Base-by-base conservation (phyloP, 2,888 invertebrate genomes). In the Cryptosula pallasiana region DNA sequence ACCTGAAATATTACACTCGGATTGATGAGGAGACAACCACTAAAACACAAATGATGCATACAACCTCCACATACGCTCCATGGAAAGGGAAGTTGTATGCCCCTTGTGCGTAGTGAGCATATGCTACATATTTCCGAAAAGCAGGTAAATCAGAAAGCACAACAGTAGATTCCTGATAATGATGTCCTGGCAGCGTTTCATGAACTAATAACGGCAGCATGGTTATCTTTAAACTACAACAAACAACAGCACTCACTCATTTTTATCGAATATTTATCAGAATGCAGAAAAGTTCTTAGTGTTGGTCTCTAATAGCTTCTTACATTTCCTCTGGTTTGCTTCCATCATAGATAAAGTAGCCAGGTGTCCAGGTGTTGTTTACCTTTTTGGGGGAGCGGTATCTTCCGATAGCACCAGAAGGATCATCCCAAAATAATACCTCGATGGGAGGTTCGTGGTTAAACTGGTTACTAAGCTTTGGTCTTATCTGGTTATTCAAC, bases 171-270 rank as follows among this genome's bases (percentile, higher is more conserved):
- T 73, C 75, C 73, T 80, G 79, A 9, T 79, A 72, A 72, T 81
- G 81, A 71, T 80, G 80, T 13, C 81, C 81, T 3, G 81, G 81
- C 34, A 77, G 55, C 13, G 77, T 75, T 74, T 80, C 78, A 73
- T 81, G 81, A 0, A 79, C 73, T 27, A 77, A 72, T 20, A 81
- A 71, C n/a, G 79, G 74, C n/a, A 74, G 74, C 75, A 80, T 77
- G 58, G 79, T 78, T 72, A 79, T 79, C 36, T 74, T 78, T 20
- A 78, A 76, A n/a, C 79, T 76, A 55, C 35, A 70, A 54, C 57
- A n/a, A n/a, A n/a, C n/a, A n/a, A n/a, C n/a, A n/a, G n/a, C n/a
- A n/a, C n/a, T n/a, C n/a, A n/a, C n/a, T n/a, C n/a, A n/a, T n/a
- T n/a, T n/a, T n/a, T n/a, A n/a, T n/a, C n/a, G n/a, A n/a, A n/a